Evolutionary conservation across 2,888 invertebrate species (phyloP), one percentile per base, ranked within the genome.

Genomic region (Drosophila leonis): DNA sequence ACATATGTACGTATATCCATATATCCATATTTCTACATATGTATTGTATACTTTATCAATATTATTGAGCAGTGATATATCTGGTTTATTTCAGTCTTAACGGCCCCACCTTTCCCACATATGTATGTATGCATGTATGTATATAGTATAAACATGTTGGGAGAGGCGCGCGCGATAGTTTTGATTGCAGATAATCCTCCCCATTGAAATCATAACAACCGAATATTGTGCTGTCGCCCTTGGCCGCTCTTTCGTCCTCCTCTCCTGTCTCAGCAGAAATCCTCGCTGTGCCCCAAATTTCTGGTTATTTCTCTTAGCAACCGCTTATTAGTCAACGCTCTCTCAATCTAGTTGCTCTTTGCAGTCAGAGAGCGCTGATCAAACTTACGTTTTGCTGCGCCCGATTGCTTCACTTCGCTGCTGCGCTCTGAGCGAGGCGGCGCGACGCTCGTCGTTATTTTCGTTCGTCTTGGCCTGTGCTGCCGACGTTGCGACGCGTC

Each of bases 61-160:
- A 63, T 35, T 49, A 49, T 72, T 49, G 59, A 59, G 10, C 12
- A 42, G 41, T 59, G 41, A 59, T 59, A 70, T 70, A 61, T 76
- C 44, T 57, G 65, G 74, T 76, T 71, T 65, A 24, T 61, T 70
- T 70, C 24, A 35, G 20, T 33, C 31, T 15, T 9, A 49, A 2
- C 18, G 13, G 54, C 29, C 44, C 39, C 60, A 49, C 57, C 74
- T 48, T 48, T 56, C 35, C 24, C 29, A 49, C 18, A 41, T 41
- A 20, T 7, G 20, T 42, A 37, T 7, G 24, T 41, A 20, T 7
- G 20, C 20, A 37, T 7, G 24, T 41, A 20, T 7, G 20, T 42
- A 37, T 7, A 8, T 37, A 62, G 24, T 33, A 51, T 59, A 56
- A 59, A 56, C 49, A 55, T 52, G 29, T 76, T 70, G 51, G 42